A percentile compares a stretch with the other conserved stretches of the same genome.
Conservation (phyloP, 2,888 invertebrate species). For the Lypha dubia region DNA sequence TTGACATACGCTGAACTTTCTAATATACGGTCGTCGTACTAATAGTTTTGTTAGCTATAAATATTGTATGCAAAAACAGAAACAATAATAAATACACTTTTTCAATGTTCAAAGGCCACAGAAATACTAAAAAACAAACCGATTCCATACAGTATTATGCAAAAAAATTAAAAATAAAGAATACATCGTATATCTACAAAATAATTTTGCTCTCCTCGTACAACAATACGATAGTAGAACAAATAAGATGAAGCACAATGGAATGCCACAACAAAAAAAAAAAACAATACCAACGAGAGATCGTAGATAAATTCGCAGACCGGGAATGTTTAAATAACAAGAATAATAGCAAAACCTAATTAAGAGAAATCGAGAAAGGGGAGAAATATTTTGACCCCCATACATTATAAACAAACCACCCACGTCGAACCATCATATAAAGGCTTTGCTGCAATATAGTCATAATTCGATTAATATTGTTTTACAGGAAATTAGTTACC, state of each 20-base stretch:
- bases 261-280: constrained; percentile 4
- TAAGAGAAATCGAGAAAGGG: not conserved
- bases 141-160: constrained; percentile 34
- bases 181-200: constrained; percentile 14
- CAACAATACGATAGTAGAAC: constrained; percentile 8
- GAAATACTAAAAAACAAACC: constrained; percentile 61
- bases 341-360: constrained; percentile 26
- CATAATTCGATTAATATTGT: too few species aligned
- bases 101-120: constrained; percentile 62
- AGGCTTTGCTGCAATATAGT: too few species aligned
- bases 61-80: constrained; percentile 29
- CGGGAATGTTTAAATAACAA: constrained; percentile 26
- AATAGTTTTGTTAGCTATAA: constrained; percentile 35
- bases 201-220: not conserved
- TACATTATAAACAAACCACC: constrained; percentile 50
- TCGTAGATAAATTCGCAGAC: constrained; percentile 52
- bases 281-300: constrained; percentile 30
- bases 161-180: constrained; percentile 29
- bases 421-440: constrained; percentile 15
- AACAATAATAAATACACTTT: constrained; percentile 47
- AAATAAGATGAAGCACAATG: constrained; percentile 2
- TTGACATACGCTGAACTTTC: constrained; percentile 43
- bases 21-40: constrained; percentile 1
- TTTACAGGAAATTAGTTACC: too few species aligned
- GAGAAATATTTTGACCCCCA: constrained; percentile 25